These are phyloP conservation scores for Forbesichthys agassizii DNA, from an alignment of 2,113 vertebrate species.

Conservation along the genomic window DNA sequence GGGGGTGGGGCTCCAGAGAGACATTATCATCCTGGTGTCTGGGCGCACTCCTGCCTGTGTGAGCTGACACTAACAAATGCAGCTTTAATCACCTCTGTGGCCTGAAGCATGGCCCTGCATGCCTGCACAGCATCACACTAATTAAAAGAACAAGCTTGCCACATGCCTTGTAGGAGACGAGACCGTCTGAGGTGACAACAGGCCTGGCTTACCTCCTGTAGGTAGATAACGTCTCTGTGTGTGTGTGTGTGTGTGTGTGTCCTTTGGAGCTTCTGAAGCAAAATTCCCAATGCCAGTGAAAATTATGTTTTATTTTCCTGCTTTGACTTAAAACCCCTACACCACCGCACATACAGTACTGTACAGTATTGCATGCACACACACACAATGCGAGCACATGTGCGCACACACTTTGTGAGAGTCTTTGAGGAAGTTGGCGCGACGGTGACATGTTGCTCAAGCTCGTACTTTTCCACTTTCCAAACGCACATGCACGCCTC, in stretches of 20 bases:
- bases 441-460: too few species aligned
- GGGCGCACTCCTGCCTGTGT: background rate
- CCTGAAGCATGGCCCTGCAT: slow-evolving; percentile 33
- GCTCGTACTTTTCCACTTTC: too few species aligned
- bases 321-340: too few species aligned
- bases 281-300: too few species aligned
- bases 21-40: slow-evolving; percentile 3
- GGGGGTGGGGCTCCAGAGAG: background rate
- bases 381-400: too few species aligned
- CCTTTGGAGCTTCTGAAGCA: too few species aligned
- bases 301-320: too few species aligned
- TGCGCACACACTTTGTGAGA: too few species aligned
- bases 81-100: slow-evolving; percentile 40
- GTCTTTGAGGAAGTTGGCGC: too few species aligned
- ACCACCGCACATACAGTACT: too few species aligned
- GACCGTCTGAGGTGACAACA: slow-evolving; percentile 32
- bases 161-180: slow-evolving; percentile 22
- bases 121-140: slow-evolving; percentile 41
- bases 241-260: background rate
- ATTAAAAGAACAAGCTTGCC: slow-evolving; percentile 46
- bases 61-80: slow-evolving; percentile 4
- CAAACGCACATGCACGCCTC: too few species aligned
- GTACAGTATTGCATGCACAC: too few species aligned
- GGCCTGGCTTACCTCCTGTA: background rate
- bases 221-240: background rate